A percentile compares a stretch with the other conserved stretches of the same genome.
Conservation (phyloP, 2,113 vertebrate species). For the Heterocephalus glaber region DNA sequence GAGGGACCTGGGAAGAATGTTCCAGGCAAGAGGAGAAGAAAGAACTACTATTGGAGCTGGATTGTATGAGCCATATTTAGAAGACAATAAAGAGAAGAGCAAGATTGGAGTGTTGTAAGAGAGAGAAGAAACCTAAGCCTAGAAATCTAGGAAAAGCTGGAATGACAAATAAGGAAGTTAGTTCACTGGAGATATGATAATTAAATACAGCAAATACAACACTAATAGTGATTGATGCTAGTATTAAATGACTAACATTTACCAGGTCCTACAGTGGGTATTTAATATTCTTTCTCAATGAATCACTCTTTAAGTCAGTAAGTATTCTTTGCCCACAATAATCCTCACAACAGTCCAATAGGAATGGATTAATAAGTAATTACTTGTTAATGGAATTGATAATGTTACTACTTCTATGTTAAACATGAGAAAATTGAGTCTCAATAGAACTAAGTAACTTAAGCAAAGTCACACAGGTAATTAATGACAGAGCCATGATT, state of each 20-base stretch:
- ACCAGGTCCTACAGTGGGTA: not conserved
- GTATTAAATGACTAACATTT: conserved; percentile 8
- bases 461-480: not conserved
- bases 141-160: not conserved
- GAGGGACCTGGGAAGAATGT: not conserved
- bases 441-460: not conserved
- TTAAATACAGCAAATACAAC: not conserved
- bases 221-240: not conserved
- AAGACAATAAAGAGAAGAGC: not conserved
- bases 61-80: not conserved
- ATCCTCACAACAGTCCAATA: not conserved
- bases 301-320: conserved; percentile 3
- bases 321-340: not conserved
- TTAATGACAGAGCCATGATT: not conserved
- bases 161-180: not conserved
- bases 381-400: not conserved
- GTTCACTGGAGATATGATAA: not conserved
- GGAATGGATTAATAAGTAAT: not conserved
- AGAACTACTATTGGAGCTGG: not conserved
- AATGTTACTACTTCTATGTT: not conserved
- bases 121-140: not conserved
- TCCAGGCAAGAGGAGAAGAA: not conserved
- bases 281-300: not conserved
- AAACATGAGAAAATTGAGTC: conserved; percentile 6
- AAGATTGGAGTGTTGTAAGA: not conserved